These are phyloP conservation scores for Ecdyonurus torrentis DNA, from an alignment of 2,888 invertebrate species.

Conservation along the genomic window DNA sequence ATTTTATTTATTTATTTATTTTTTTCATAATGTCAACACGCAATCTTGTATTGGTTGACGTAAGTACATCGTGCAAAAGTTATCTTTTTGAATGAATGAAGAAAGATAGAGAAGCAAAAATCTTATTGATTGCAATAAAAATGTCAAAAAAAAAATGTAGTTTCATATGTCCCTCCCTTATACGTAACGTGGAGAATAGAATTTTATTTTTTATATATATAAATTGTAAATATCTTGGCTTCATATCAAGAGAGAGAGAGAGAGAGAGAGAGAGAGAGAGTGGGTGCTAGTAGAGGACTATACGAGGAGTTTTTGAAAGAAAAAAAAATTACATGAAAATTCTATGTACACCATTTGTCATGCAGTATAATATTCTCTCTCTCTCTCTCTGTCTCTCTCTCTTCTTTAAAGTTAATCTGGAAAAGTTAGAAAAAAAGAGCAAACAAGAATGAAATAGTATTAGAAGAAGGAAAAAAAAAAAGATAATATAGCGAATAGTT, in stretches of 20 bases:
- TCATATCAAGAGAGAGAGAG: background rate
- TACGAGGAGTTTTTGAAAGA: background rate
- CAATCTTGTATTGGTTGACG: background rate
- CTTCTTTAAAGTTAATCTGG: background rate
- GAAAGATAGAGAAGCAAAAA: background rate
- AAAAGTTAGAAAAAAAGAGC: background rate
- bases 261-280: background rate
- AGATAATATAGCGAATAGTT: no score
- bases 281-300: no score
- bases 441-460: background rate
- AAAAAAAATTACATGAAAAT: background rate
- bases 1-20: background rate
- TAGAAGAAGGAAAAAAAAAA: background rate
- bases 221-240: background rate
- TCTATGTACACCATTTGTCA: background rate
- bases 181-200: no score
- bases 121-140: background rate
- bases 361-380: background rate
- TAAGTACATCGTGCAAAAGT: background rate
- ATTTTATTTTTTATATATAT: no score
- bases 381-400: no score
- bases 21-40: background rate
- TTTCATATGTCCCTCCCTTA: background rate
- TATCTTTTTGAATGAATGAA: background rate
- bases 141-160: background rate